Conservation (phyloP, 2,113 vertebrate species). For the Hypanus sabinus region DNA sequence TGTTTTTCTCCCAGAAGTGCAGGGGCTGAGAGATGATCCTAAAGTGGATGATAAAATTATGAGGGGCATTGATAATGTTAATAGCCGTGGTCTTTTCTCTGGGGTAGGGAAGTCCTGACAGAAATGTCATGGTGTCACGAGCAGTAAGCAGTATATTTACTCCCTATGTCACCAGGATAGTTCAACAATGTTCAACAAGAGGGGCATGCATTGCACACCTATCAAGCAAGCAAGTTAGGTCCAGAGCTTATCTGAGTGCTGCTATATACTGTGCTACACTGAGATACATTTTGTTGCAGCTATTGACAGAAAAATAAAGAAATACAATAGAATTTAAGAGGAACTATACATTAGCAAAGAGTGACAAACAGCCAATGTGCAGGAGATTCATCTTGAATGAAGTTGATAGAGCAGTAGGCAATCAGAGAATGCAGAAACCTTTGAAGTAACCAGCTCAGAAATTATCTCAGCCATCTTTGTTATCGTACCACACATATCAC, state of each 20-base stretch:
- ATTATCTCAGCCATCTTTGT: slow-evolving; percentile 8
- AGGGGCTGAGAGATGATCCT: too few species aligned
- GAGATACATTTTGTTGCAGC: too few species aligned
- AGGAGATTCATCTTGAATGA: background rate
- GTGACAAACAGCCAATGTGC: too few species aligned
- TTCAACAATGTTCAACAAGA: background rate
- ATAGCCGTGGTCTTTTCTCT: too few species aligned
- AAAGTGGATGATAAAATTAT: too few species aligned
- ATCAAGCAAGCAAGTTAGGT: background rate
- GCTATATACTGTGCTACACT: too few species aligned
- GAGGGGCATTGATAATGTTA: too few species aligned
- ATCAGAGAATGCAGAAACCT: background rate
- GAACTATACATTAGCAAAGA: too few species aligned
- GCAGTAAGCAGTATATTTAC: background rate
- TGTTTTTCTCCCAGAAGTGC: too few species aligned
- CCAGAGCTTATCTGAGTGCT: background rate
- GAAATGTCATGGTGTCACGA: background rate
- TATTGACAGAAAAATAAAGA: too few species aligned
- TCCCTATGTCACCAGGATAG: background rate
- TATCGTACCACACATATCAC: background rate
- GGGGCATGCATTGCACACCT: background rate
- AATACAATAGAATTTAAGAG: too few species aligned
- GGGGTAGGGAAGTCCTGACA: background rate
- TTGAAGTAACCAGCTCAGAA: background rate
- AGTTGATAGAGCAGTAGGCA: background rate